Evolutionary conservation across 2,797 vertebrate species (phyloP).

Genomic region (Myripristis murdjan): DNA sequence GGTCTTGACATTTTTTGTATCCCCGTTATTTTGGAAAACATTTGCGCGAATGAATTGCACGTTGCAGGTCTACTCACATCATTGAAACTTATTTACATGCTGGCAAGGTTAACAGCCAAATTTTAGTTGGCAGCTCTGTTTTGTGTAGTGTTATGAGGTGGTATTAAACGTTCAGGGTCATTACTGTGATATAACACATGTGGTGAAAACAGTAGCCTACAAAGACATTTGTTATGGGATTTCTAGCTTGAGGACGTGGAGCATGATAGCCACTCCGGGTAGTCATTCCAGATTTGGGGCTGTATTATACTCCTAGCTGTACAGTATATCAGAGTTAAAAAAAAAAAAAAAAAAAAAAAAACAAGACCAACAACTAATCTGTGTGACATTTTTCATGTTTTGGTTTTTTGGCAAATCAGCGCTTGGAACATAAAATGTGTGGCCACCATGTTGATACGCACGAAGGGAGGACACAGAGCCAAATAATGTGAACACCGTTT

Average conservation of each 20-base stretch:
- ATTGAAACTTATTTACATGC: conserved; percentile 68
- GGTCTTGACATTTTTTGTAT: conserved; percentile 7
- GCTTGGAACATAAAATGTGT: conserved; percentile 74
- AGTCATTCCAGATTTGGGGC: not conserved
- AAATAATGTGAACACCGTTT: conserved; percentile 86
- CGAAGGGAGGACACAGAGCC: conserved; percentile 75
- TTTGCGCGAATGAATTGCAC: conserved; percentile 24
- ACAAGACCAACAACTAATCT: too few relatives aligned
- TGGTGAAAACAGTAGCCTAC: conserved; percentile 1
- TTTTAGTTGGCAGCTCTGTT: conserved; percentile 18
- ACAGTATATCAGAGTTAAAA: not conserved
- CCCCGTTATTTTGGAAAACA: not conserved
- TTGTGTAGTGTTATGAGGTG: conserved; percentile 33
- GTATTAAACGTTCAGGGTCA: not conserved
- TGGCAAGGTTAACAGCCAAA: conserved; percentile 47
- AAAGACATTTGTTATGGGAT: conserved; percentile 15
- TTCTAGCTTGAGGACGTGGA: not conserved
- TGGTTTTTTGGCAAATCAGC: conserved; percentile 75
- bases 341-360: too few relatives aligned
- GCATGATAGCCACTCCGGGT: not conserved
- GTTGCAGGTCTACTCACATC: conserved; percentile 32
- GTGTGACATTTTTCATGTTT: conserved; percentile 55
- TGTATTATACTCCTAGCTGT: not conserved
- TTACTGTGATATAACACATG: conserved; percentile 15
- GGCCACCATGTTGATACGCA: conserved; percentile 81